Conservation (phyloP, 2,888 invertebrate genomes). For the Eurytoma californica region DNA sequence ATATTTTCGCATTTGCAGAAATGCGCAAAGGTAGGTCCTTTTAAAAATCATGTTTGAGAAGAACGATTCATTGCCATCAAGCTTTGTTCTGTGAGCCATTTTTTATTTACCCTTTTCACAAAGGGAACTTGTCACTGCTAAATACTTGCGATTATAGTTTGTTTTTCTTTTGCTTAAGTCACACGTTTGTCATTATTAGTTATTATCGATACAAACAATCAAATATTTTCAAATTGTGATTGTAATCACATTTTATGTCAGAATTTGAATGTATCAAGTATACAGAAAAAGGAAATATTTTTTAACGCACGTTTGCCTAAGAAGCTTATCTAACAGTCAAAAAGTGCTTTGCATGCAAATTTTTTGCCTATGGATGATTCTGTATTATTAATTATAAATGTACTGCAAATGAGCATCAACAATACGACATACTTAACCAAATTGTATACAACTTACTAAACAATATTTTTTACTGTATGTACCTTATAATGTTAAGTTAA, state of each 20-base stretch:
- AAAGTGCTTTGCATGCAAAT: conserved; percentile 42
- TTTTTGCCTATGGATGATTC: neutral
- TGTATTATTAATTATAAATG: neutral
- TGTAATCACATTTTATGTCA: neutral
- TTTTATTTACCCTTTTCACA: conserved; percentile 2
- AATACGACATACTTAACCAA: neutral
- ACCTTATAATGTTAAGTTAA: too few relatives aligned
- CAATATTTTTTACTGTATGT: too few relatives aligned
- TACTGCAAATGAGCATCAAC: too few relatives aligned
- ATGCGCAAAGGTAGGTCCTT: conserved; percentile 47
- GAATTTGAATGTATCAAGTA: neutral
- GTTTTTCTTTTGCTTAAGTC: conserved; percentile 35
- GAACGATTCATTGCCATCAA: conserved; percentile 39
- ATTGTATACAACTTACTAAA: too few relatives aligned
- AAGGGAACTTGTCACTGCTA: conserved; percentile 8
- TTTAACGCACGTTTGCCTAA: neutral
- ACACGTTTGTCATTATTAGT: conserved; percentile 31
- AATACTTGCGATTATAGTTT: conserved; percentile 14
- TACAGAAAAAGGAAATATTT: neutral
- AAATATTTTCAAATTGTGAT: conserved; percentile 34
- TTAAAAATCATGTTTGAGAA: conserved; percentile 21
- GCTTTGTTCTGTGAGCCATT: conserved; percentile 32
- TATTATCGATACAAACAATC: conserved; percentile 35
- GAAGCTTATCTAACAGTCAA: conserved; percentile 35
- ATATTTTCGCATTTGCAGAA: conserved; percentile 20